Conservation (phyloP, 2,797 vertebrate genomes). For the Fratercula arctica region DNA sequence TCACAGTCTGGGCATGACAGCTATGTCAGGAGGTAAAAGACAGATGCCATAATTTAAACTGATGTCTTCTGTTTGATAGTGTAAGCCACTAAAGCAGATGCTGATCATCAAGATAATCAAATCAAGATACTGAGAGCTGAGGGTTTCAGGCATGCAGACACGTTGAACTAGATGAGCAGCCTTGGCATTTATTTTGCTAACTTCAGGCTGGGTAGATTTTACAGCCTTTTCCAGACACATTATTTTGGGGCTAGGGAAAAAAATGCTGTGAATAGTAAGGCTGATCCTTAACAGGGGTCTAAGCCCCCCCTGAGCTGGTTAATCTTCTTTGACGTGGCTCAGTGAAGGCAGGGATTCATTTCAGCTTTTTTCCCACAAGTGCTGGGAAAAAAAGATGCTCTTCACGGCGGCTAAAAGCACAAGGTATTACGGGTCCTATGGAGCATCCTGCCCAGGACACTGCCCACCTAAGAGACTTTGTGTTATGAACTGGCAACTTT, state of each 20-base stretch:
- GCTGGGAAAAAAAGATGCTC: neutral
- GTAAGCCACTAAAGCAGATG: conserved; percentile 35
- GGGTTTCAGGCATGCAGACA: conserved; percentile 1
- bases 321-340: neutral
- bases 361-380: neutral
- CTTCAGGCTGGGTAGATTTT: neutral
- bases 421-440: neutral
- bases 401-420: neutral
- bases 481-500: neutral
- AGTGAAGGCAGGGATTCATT: neutral
- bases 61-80: neutral
- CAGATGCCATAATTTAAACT: conserved; percentile 10
- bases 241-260: neutral
- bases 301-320: neutral
- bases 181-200: neutral
- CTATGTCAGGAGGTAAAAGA: conserved; percentile 13
- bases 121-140: neutral
- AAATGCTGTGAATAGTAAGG: neutral
- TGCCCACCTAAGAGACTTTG: neutral
- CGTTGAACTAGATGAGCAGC: neutral
- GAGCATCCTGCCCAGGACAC: neutral
- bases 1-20: neutral
- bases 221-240: neutral
- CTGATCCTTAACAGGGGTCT: neutral
- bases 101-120: conserved; percentile 50